These are phyloP conservation scores for Nomada fabriciana DNA, from an alignment of 2,888 invertebrate species.

Conservation along the genomic window DNA sequence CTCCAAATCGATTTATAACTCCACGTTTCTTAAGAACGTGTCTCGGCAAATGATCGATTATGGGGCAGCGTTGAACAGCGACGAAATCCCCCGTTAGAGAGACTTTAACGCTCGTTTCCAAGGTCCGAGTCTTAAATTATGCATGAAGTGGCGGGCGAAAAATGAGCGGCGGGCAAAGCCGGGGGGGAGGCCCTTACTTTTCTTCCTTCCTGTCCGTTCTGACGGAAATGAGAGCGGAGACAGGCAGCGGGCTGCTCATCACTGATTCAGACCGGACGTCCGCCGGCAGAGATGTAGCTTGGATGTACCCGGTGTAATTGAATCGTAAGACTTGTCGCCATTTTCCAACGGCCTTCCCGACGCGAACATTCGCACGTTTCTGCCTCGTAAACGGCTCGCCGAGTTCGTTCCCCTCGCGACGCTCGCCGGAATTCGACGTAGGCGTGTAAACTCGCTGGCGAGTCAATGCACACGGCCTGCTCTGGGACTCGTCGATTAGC, in stretches of 20 bases:
- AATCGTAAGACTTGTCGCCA: slow-evolving; percentile 48
- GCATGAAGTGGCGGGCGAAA: slow-evolving; percentile 68
- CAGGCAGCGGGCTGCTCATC: slow-evolving; percentile 78
- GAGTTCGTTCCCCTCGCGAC: slow-evolving; percentile 27
- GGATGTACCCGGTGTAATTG: slow-evolving; percentile 51
- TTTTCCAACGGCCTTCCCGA: slow-evolving; percentile 10
- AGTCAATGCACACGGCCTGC: slow-evolving; percentile 36
- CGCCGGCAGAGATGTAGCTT: slow-evolving; percentile 57
- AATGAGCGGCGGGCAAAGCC: slow-evolving; percentile 70
- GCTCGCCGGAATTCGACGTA: slow-evolving; percentile 27
- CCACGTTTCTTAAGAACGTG: too few species aligned
- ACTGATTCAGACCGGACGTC: slow-evolving; percentile 79
- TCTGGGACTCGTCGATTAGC: slow-evolving; percentile 34
- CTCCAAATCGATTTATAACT: too few species aligned
- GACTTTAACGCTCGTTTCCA: slow-evolving; percentile 70
- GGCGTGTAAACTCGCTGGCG: slow-evolving; percentile 40
- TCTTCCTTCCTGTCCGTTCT: slow-evolving; percentile 49
- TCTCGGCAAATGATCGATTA: slow-evolving; percentile 26
- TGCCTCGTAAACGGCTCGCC: slow-evolving; percentile 17
- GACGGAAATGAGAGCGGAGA: slow-evolving; percentile 79
- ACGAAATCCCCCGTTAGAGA: slow-evolving; percentile 50
- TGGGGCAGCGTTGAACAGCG: slow-evolving; percentile 12
- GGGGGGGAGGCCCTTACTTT: slow-evolving; percentile 70
- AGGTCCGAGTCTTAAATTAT: slow-evolving; percentile 74
- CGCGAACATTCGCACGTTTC: neutral